Evolutionary conservation across 2,113 vertebrate genomes (phyloP), one percentile per base, ranked within the genome.

Genomic region (Chauna torquata): DNA sequence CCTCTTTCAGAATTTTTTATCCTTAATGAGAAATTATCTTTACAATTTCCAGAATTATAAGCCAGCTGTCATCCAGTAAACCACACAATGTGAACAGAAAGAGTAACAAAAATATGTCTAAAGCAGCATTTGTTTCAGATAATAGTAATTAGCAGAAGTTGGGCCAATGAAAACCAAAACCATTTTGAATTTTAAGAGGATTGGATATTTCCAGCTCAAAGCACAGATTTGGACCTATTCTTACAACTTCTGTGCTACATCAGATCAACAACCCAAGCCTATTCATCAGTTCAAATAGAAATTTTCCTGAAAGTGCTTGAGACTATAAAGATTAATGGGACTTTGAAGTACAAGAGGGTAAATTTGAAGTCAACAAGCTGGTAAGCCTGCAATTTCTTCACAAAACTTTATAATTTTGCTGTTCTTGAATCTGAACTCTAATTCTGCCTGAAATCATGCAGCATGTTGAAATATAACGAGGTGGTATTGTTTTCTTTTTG

Each of bases 21-120:
- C 40, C 54, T 92, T 83, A 86, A 96, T 23, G 55, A 94, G 64
- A 90, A 62, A 34, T 88, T 89, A 75, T 64, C 49, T 20, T 79
- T 77, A 72, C 40, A 57, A 79, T 88, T 94, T 96, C 70, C 57
- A 83, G 69, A 91, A 82, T 61, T n/a, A 88, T 93, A 91, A 95
- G 32, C 8, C 68, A 90, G 34, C 23, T 94, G 45, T 71, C 86
- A 75, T 36, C 24, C 34, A 91, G n/a, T 75, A 86, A 94, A 75
- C 20, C 16, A 88, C 23, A 55, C 58, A 94, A 88, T 27, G 57
- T 10, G 5, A 90, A 90, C 28, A 20, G 49, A 86, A 55, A 30
- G 52, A 79, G 69, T 76, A 59, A 79, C 50, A 78, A 80, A 94
- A 55, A n/a, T 32, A 30, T 2, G 30, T 27, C 16, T 75, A 69